These are phyloP conservation scores for Etheostoma perlongum DNA, from an alignment of 2,797 vertebrate species.

Conservation along the genomic window DNA sequence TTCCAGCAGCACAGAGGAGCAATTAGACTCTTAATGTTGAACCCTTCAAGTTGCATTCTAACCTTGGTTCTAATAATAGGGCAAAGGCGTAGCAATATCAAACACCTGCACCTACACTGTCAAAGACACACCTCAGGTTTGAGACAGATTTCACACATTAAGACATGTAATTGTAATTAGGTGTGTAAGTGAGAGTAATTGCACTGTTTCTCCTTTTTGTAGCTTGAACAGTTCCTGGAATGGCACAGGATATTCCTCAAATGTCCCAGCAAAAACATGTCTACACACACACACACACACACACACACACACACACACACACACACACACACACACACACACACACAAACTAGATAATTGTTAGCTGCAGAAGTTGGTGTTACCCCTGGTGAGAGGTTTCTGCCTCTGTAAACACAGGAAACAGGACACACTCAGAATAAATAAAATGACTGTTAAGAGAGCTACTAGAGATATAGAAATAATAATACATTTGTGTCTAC, in stretches of 20 bases:
- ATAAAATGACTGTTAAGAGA: constrained; percentile 21
- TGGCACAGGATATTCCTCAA: constrained; percentile 9
- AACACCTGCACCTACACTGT: constrained; percentile 24
- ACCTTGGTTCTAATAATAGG: constrained; percentile 64
- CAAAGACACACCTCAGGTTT: constrained; percentile 18
- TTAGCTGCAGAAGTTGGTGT: constrained; percentile 41
- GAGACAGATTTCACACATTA: constrained; percentile 44
- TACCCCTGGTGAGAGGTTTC: not conserved
- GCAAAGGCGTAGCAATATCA: constrained; percentile 3
- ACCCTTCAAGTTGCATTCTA: constrained; percentile 56
- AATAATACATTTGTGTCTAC: not conserved
- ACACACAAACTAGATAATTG: constrained; percentile 16
- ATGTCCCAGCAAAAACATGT: no score
- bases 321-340: constrained; percentile 6
- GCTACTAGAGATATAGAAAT: constrained; percentile 9
- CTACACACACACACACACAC: not conserved
- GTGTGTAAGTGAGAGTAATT: constrained; percentile 43
- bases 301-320: not conserved
- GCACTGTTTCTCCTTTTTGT: constrained; percentile 41
- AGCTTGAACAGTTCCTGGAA: constrained; percentile 13
- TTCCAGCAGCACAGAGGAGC: constrained; percentile 53
- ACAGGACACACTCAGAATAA: not conserved
- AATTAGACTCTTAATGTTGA: constrained; percentile 65
- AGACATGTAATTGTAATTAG: constrained; percentile 66
- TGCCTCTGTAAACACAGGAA: constrained; percentile 37